Conservation (phyloP, 2,888 invertebrate species). For the Oasisia sp. region DNA sequence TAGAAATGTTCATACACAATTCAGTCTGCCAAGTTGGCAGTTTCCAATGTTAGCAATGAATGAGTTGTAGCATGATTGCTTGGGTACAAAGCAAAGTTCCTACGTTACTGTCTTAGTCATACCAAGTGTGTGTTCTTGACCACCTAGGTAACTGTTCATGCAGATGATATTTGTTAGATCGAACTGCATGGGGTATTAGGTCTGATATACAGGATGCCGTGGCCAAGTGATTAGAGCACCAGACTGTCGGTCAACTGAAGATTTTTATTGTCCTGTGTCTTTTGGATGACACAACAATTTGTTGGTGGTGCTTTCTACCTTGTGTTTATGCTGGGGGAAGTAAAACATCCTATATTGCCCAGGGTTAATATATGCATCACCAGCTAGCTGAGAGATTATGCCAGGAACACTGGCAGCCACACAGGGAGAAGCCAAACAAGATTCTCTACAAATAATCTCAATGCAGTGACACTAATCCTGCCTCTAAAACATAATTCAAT, state of each 20-base stretch:
- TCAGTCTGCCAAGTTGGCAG: background rate
- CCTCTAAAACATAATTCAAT: background rate
- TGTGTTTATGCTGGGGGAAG: no score
- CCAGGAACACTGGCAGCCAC: no score
- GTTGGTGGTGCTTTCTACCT: no score
- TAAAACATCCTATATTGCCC: no score
- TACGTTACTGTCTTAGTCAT: background rate
- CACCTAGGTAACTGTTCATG: background rate
- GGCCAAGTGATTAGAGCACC: background rate
- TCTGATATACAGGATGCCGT: background rate
- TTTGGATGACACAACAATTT: no score
- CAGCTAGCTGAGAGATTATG: no score
- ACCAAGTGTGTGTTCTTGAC: background rate
- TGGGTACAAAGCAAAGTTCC: background rate
- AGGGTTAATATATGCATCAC: no score
- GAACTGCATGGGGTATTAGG: background rate
- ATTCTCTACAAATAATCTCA: no score
- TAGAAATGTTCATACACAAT: no score
- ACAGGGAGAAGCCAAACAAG: no score
- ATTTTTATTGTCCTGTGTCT: no score
- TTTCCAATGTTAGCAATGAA: constrained; percentile 1
- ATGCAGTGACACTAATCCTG: background rate
- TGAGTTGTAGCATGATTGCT: background rate
- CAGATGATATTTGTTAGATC: background rate
- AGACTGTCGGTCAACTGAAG: no score